Evolutionary conservation across 2,888 invertebrate genomes (phyloP), one percentile per base, ranked within the genome.

Genomic region (Trachelus stipa): DNA sequence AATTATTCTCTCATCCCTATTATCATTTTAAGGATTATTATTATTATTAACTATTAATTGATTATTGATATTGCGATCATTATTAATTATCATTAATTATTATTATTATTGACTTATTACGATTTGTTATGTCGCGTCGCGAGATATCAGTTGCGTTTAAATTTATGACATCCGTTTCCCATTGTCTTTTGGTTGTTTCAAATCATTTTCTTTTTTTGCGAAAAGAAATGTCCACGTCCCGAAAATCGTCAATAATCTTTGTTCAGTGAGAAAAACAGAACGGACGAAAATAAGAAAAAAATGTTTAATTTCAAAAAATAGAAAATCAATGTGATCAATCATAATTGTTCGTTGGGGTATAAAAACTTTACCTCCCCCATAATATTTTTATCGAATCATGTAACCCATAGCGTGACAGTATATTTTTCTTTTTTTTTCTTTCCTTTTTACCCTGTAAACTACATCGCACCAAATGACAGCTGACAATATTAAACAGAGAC

Each of bases 61-160:
- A 85, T 81, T 83, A 81, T 83, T 81, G 81, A 84, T 83, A 87
- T 83, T 84, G 84, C 84, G 84, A 86, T 86, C 81, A 83, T 84
- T 85, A 87, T 81, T 82, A 82, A 83, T 73, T 80, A 80, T 74
- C 78, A 79, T 75, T 83, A 82, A 79, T 80, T 83, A 85, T 82
- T 82, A 84, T 82, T 81, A 86, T 80, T 79, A 79, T 82, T 84
- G 82, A 80, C 80, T 83, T 84, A 82, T 82, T 80, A 71, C 71
- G 6, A 71, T 71, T 81, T 56, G 56, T 56, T 56, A 23, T 23
- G 56, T 56, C 56, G 56, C 56, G 56, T 56, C 56, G 56, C 56
- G 23, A 56, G 56, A 56, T 56, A 56, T 56, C 56, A 23, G 56
- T 56, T 23, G 56, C 56, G 56, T 56, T 56, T 56, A 56, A 56